phyloP scores from a whole-genome alignment of 2,113 vertebrate genomes.

The Crotalus tigris region DNA sequence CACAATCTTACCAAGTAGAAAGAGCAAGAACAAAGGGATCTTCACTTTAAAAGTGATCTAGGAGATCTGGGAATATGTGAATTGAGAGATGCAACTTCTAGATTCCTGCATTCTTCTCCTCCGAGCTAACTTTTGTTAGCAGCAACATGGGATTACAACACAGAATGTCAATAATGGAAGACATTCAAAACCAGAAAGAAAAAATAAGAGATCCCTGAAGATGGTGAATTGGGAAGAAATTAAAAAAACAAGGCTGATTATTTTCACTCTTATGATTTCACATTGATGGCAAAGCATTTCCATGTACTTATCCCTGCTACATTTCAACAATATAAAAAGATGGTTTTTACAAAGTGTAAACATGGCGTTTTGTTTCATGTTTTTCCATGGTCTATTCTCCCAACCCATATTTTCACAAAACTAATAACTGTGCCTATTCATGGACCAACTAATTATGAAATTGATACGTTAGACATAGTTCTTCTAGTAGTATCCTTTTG shows the following conservation, averaged over 20 bases:
- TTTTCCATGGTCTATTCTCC: neutral
- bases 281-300: neutral
- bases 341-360: neutral
- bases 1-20: no score
- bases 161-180: neutral
- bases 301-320: neutral
- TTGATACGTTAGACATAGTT: neutral
- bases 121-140: neutral
- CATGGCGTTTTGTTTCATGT: neutral
- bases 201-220: neutral
- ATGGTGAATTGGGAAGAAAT: neutral
- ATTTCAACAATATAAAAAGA: neutral
- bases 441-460: neutral
- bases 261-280: neutral
- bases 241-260: neutral
- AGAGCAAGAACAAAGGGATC: no score
- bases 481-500: neutral
- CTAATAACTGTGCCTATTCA: neutral
- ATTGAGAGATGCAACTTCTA: conserved; percentile 47
- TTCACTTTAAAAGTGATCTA: neutral
- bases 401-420: neutral
- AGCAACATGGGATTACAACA: neutral
- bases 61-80: conserved; percentile 52
- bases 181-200: neutral
- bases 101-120: neutral